Evolutionary conservation across 1,140 invertebrate species (phyloP).

Genomic region (Campoletis sonorensis): DNA sequence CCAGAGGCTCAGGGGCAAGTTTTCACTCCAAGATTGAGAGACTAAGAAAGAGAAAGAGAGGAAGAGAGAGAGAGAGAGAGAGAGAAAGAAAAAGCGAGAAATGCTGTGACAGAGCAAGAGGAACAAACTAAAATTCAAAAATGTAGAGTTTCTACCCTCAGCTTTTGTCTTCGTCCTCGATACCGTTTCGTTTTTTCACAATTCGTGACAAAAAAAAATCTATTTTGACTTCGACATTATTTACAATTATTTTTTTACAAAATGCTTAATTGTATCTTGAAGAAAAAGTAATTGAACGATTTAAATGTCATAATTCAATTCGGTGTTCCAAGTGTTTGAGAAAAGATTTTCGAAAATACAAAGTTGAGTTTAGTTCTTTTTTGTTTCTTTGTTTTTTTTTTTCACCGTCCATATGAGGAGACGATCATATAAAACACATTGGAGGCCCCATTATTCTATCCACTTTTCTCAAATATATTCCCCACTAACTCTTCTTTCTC

Average conservation of each 20-base stretch:
- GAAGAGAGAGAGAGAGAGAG: background rate
- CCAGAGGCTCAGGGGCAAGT: conserved; percentile 8
- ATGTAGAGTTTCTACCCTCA: background rate
- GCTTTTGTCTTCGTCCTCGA: background rate
- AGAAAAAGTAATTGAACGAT: too few relatives aligned
- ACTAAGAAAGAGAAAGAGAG: background rate
- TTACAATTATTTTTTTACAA: too few relatives aligned
- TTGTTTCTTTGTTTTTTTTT: too few relatives aligned
- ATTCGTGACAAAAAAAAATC: too few relatives aligned
- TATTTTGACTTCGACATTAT: too few relatives aligned
- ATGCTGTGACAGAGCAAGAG: background rate
- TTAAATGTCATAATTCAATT: too few relatives aligned
- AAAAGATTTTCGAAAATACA: too few relatives aligned
- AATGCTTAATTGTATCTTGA: too few relatives aligned
- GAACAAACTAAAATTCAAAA: background rate
- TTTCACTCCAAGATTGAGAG: background rate
- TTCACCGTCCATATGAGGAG: too few relatives aligned
- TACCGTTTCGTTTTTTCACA: background rate
- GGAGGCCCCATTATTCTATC: background rate
- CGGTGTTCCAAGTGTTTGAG: too few relatives aligned
- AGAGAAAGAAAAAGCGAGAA: background rate
- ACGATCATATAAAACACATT: background rate
- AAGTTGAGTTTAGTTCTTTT: too few relatives aligned
- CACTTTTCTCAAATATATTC: background rate
- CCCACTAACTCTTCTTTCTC: conserved; percentile 16